phyloP scores from a whole-genome alignment of 2,797 vertebrate species.

The Staurois parvus region DNA sequence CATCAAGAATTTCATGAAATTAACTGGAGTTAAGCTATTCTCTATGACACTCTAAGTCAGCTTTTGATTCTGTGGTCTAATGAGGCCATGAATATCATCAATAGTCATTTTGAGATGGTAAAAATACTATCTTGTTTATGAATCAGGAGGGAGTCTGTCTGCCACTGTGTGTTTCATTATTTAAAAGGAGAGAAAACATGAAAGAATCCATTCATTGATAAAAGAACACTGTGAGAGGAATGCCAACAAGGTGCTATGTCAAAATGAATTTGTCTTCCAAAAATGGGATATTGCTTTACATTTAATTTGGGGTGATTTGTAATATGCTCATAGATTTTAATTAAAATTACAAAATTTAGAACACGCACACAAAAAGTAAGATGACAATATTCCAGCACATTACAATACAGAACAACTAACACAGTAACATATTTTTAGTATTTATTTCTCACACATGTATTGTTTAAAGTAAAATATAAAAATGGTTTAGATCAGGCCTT shows the following conservation, averaged over 20 bases:
- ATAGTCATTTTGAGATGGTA: conserved; percentile 55
- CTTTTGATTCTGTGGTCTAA: conserved; percentile 56
- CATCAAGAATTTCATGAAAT: conserved; percentile 49
- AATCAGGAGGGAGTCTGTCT: conserved; percentile 58
- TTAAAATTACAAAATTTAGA: not conserved
- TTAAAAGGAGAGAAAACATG: conserved; percentile 58
- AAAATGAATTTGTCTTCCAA: not conserved
- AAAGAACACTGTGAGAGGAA: conserved; percentile 43
- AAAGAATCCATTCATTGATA: conserved; percentile 5
- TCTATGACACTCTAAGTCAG: conserved; percentile 49
- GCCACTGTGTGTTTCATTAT: conserved; percentile 59
- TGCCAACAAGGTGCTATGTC: not conserved
- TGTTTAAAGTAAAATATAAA: too few relatives aligned
- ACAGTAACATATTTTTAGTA: not conserved
- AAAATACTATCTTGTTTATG: conserved; percentile 46
- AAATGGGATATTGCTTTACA: conserved; percentile 5
- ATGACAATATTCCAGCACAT: not conserved
- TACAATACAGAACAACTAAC: not conserved
- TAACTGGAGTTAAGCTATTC: conserved; percentile 39
- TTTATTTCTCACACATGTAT: too few relatives aligned
- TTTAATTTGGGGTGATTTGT: not conserved
- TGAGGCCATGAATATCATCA: conserved; percentile 44
- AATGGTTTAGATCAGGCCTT: too few relatives aligned
- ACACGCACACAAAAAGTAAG: not conserved
- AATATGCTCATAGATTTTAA: not conserved